Evolutionary conservation across 2,113 vertebrate genomes (phyloP).

Genomic region (Ctenomys sociabilis): DNA sequence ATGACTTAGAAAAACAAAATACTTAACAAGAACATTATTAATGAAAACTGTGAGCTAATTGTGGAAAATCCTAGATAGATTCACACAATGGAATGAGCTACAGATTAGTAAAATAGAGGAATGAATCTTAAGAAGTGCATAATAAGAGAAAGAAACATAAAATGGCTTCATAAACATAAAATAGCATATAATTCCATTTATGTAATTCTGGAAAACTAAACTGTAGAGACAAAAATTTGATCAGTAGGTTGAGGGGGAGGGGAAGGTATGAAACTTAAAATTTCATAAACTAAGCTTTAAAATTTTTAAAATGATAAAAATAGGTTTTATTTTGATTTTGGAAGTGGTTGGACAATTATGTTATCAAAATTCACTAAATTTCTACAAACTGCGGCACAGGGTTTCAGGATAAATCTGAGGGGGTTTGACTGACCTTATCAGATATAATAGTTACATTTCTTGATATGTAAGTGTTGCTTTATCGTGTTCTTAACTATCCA

Average conservation of each 20-base stretch:
- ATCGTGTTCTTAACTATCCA: too few species aligned
- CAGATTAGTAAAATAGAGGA: background rate
- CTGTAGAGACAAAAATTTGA: background rate
- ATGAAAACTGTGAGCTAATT: background rate
- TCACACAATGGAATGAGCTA: background rate
- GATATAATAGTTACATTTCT: too few species aligned
- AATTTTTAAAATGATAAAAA: background rate
- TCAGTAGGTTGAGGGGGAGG: background rate
- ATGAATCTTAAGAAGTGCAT: background rate
- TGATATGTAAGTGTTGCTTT: too few species aligned
- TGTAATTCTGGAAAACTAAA: background rate
- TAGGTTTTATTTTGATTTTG: background rate
- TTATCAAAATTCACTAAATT: background rate
- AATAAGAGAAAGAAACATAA: background rate
- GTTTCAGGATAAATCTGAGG: too few species aligned
- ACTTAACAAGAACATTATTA: background rate
- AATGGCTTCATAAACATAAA: background rate
- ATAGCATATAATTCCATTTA: background rate
- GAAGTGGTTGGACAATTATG: background rate
- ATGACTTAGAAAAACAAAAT: background rate
- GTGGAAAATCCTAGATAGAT: background rate
- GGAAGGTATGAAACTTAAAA: background rate
- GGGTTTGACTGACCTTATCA: too few species aligned
- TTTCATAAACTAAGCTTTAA: background rate
- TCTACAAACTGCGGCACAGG: too few species aligned